Evolutionary conservation across 1,140 invertebrate species (phyloP).

Genomic region (Ectropis grisescens): DNA sequence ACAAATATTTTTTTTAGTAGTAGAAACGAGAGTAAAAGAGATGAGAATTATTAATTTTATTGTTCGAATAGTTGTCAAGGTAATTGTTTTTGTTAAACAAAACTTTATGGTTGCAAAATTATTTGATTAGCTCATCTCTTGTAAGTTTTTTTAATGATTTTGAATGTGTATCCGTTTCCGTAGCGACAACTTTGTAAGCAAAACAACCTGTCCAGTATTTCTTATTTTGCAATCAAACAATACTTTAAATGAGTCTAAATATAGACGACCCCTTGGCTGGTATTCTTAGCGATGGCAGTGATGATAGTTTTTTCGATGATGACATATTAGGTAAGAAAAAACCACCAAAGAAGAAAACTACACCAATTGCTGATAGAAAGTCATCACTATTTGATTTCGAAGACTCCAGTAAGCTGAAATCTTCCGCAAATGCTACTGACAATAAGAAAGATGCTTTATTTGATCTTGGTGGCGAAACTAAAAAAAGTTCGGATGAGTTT

Average conservation of each 20-base stretch:
- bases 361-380: slow-evolving; percentile 39
- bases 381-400: slow-evolving; percentile 51
- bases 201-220: too few relatives aligned
- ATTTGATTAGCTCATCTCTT: too few relatives aligned
- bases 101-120: too few relatives aligned
- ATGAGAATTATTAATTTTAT: too few relatives aligned
- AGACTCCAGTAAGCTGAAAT: slow-evolving; percentile 17
- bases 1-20: too few relatives aligned
- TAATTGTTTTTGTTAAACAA: too few relatives aligned
- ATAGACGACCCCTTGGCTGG: slow-evolving; percentile 63
- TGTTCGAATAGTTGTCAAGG: too few relatives aligned
- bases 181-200: slow-evolving; percentile 34
- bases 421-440: slow-evolving; percentile 1
- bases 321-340: slow-evolving; percentile 58
- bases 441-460: slow-evolving; percentile 15
- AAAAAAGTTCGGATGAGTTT: slow-evolving; percentile 14
- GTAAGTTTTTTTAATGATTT: too few relatives aligned
- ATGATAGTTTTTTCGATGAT: slow-evolving; percentile 68
- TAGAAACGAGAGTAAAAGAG: too few relatives aligned
- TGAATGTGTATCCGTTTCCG: slow-evolving; percentile 34
- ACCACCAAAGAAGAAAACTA: slow-evolving; percentile 31
- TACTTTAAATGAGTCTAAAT: slow-evolving; percentile 65
- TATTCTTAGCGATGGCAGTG: slow-evolving; percentile 66
- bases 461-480: slow-evolving; percentile 6
- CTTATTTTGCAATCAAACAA: too few relatives aligned